phyloP scores from a whole-genome alignment of 2,113 vertebrate species.

The Tor tambroides region DNA sequence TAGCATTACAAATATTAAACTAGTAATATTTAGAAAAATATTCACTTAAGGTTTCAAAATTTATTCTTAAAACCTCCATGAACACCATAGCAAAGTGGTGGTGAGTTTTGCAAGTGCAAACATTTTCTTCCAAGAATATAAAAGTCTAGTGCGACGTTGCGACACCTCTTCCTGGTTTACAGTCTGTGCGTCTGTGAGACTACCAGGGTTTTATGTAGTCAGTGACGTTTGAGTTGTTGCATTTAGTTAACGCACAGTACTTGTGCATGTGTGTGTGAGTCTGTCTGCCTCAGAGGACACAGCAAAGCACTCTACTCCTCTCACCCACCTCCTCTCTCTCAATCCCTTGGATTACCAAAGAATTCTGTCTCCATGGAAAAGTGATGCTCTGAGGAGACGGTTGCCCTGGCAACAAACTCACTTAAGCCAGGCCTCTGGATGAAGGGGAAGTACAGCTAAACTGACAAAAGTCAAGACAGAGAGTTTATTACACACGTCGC shows the following conservation, averaged over 20 bases:
- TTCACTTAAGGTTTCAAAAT: too few species aligned
- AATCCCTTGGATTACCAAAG: slow-evolving; percentile 75
- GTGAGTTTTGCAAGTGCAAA: too few species aligned
- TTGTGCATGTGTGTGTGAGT: not conserved
- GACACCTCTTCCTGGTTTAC: not conserved
- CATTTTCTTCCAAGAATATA: not conserved
- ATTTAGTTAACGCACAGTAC: not conserved
- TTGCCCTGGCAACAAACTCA: slow-evolving; percentile 75
- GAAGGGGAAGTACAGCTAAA: slow-evolving; percentile 56
- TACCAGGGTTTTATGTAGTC: slow-evolving; percentile 7
- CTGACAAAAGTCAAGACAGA: slow-evolving; percentile 58
- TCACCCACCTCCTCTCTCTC: slow-evolving; percentile 66
- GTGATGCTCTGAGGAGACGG: slow-evolving; percentile 66
- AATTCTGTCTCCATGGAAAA: slow-evolving; percentile 72
- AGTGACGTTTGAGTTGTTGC: slow-evolving; percentile 13
- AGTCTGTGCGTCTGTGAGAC: not conserved
- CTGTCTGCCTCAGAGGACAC: slow-evolving; percentile 58
- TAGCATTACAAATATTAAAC: too few species aligned
- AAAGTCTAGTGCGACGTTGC: not conserved
- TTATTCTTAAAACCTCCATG: too few species aligned
- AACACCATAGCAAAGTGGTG: too few species aligned
- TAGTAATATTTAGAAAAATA: too few species aligned
- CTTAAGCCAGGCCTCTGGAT: slow-evolving; percentile 64
- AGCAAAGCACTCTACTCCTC: slow-evolving; percentile 47
- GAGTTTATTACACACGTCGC: slow-evolving; percentile 57